Conservation (phyloP, 2,888 invertebrate genomes). For the Nasonovia ribisnigri region DNA sequence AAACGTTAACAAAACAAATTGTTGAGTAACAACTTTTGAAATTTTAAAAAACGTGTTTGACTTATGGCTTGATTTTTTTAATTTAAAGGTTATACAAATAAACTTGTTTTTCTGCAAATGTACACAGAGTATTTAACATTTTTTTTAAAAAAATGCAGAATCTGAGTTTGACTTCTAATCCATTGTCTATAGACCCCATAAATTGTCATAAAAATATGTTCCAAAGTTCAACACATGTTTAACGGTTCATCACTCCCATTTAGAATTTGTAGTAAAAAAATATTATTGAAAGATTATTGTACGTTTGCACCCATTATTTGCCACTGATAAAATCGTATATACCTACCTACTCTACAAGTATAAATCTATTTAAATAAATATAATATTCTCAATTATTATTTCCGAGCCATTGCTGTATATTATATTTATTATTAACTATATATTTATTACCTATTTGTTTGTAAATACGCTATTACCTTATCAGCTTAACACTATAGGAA, state of each 20-base stretch:
- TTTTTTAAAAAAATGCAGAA: background rate
- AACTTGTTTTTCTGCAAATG: background rate
- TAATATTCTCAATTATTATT: background rate
- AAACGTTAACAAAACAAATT: background rate
- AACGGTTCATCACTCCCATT: background rate
- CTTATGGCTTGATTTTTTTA: background rate
- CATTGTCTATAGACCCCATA: background rate
- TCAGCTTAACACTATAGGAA: background rate
- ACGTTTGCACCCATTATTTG: background rate
- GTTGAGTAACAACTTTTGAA: background rate
- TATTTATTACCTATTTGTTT: background rate
- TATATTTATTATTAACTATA: background rate
- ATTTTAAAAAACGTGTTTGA: background rate
- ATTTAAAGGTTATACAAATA: background rate
- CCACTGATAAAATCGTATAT: background rate
- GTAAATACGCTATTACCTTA: background rate
- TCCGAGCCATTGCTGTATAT: background rate
- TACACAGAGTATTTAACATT: background rate
- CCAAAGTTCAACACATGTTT: background rate
- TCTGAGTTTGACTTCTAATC: background rate
- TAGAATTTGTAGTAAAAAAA: background rate
- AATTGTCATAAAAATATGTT: background rate
- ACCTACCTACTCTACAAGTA: background rate
- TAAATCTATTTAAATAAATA: background rate
- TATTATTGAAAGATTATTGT: background rate